These are phyloP conservation scores for Natrix natrix DNA, from an alignment of 2,797 vertebrate species.

Conservation along the genomic window DNA sequence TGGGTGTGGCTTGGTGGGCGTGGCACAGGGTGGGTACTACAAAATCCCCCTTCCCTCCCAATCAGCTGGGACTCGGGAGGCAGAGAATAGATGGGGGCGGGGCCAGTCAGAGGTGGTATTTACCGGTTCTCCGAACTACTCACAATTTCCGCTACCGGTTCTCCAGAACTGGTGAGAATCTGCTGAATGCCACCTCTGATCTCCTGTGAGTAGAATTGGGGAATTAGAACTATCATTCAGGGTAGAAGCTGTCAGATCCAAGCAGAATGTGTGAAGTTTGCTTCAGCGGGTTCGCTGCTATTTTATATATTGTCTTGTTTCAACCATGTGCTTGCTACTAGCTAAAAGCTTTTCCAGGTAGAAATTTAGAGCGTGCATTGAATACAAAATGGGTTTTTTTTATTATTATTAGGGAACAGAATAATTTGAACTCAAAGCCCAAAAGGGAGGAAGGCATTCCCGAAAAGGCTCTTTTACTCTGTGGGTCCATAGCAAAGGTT, in stretches of 20 bases:
- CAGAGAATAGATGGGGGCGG: too few relatives aligned
- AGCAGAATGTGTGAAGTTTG: background rate
- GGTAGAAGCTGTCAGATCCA: background rate
- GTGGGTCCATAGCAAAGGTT: background rate
- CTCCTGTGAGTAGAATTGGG: background rate
- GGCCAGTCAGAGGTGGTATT: too few relatives aligned
- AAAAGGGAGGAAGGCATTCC: background rate
- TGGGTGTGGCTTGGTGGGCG: too few relatives aligned
- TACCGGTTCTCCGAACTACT: too few relatives aligned
- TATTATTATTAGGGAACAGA: background rate
- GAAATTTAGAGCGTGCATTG: background rate
- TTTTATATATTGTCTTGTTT: background rate
- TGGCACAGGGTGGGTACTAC: too few relatives aligned
- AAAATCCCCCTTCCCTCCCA: too few relatives aligned
- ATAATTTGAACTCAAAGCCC: background rate
- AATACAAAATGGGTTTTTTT: background rate
- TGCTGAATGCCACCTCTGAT: too few relatives aligned
- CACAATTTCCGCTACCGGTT: too few relatives aligned
- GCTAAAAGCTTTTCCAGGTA: background rate
- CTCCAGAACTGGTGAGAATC: too few relatives aligned
- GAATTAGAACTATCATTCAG: background rate
- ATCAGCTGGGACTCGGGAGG: too few relatives aligned
- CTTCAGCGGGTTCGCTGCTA: background rate
- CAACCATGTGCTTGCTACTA: background rate
- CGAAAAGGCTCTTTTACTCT: background rate